These are phyloP conservation scores for Neomicropteryx cornuta DNA, from an alignment of 1,140 invertebrate species.

Conservation along the genomic window DNA sequence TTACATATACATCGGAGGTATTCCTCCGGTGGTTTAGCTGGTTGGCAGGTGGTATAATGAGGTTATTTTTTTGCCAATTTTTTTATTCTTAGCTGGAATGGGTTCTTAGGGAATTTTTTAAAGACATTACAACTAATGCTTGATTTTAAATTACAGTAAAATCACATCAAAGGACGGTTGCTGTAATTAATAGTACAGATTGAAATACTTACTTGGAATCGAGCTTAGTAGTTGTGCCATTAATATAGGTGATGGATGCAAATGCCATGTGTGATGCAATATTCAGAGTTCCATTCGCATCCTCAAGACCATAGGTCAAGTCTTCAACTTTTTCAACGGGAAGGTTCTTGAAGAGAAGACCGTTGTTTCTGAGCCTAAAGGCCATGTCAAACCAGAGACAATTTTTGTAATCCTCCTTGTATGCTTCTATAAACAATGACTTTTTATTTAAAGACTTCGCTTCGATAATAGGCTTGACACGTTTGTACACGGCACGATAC, in stretches of 20 bases:
- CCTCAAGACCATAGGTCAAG: slow-evolving; percentile 21
- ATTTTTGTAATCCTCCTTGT: slow-evolving; percentile 23
- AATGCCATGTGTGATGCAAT: slow-evolving; percentile 30
- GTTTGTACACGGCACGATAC: slow-evolving; percentile 11
- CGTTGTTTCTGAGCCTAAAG: slow-evolving; percentile 19
- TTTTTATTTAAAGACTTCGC: slow-evolving; percentile 10
- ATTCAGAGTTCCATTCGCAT: slow-evolving; percentile 22
- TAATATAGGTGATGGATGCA: slow-evolving; percentile 26
- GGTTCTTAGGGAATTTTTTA: too few species aligned
- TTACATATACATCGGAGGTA: too few species aligned
- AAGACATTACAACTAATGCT: too few species aligned
- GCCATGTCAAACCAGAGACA: slow-evolving; percentile 25
- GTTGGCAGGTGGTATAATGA: too few species aligned
- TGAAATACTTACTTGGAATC: too few species aligned
- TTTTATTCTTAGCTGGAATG: too few species aligned
- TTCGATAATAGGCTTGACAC: slow-evolving; percentile 7
- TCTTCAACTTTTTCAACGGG: slow-evolving; percentile 22
- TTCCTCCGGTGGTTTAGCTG: too few species aligned
- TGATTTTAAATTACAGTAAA: too few species aligned
- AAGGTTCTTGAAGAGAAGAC: slow-evolving; percentile 24
- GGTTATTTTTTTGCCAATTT: too few species aligned
- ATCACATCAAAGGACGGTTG: too few species aligned
- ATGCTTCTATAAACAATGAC: slow-evolving; percentile 17
- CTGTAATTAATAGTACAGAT: too few species aligned
- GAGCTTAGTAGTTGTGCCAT: too few species aligned